Base-by-base conservation (phyloP, 2,888 invertebrate species). In the Carabus problematicus region DNA sequence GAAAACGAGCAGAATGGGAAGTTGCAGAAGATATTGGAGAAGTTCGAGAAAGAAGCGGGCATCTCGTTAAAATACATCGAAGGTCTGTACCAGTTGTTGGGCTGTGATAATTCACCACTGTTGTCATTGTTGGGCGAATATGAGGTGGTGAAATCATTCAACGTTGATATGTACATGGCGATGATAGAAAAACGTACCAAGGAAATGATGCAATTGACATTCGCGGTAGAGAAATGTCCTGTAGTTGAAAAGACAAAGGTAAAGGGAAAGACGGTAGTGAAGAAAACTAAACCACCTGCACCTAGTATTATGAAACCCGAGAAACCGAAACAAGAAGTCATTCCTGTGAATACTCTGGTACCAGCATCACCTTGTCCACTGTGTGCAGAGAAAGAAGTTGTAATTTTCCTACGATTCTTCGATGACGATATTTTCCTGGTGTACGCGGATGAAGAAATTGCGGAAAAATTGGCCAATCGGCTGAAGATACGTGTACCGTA, bases 131-230 rank as follows among this genome's bases (percentile, higher is more conserved):
- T 94, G 3, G 92, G 83, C 54, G 86, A 89, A 18, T 88, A 91
- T 66, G 86, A 90, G n/a, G 86, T 86, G 16, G 88, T 94, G 47
- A 90, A 89, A 67, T 85, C 86, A 62, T 87, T 89, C 75, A 96
- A 95, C 82, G 92, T 92, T 0, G 87, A 92, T 70, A 86, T 94
- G 11, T 94, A 92, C 79, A 85, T 95, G 75, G 91, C 92, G 73
- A 89, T 94, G 49, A 87, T 96, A 72, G 94, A 95, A 77, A 89
- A 90, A 77, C 88, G 89, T 68, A 88, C 91, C 12, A 85, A 85
- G 41, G 89, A 91, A 74, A 85, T 90, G 72, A 84, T 92, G 59
- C 84, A 84, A 72, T 82, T 85, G 61, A 86, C 83, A n/a, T 81
- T 29, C 72, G 83, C 75, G 61, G 76, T 75, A 63, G 80, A 81